phyloP scores from a whole-genome alignment of 2,113 vertebrate species.

The Eupsittula cactorum region DNA sequence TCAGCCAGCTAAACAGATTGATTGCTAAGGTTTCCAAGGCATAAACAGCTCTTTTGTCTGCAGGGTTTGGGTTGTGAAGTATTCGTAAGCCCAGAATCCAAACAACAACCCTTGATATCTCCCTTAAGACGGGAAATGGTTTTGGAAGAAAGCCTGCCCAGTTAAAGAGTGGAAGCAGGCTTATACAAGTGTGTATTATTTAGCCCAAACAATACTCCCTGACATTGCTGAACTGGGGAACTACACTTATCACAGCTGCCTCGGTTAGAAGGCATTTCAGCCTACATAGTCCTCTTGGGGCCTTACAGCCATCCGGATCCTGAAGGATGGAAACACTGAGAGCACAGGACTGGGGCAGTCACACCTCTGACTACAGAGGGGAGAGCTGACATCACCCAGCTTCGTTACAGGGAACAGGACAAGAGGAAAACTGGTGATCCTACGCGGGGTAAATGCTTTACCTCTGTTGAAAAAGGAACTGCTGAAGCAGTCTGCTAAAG shows the following conservation, averaged over 20 bases:
- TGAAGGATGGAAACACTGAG: background rate
- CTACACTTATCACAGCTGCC: background rate
- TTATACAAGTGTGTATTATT: background rate
- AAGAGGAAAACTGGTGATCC: background rate
- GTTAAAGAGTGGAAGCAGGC: background rate
- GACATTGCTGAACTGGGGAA: background rate
- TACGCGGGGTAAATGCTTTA: background rate
- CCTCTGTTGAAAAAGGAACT: background rate
- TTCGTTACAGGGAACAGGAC: background rate
- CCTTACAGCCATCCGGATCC: fast-evolving
- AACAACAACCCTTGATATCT: background rate
- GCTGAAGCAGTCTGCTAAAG: background rate
- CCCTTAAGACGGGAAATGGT: background rate
- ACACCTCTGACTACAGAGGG: background rate
- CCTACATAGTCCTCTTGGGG: background rate
- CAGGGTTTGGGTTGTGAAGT: background rate
- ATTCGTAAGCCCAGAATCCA: background rate
- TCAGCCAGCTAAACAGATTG: background rate
- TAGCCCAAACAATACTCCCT: background rate
- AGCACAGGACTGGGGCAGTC: background rate
- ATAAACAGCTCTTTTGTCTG: background rate
- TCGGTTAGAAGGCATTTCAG: background rate
- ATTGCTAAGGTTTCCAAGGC: background rate
- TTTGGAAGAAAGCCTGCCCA: background rate
- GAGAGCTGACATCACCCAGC: background rate